A percentile compares a stretch with the other conserved stretches of the same genome.
Evolutionary conservation across 2,888 invertebrate genomes (phyloP).

Genomic region (Thalpophila matura): DNA sequence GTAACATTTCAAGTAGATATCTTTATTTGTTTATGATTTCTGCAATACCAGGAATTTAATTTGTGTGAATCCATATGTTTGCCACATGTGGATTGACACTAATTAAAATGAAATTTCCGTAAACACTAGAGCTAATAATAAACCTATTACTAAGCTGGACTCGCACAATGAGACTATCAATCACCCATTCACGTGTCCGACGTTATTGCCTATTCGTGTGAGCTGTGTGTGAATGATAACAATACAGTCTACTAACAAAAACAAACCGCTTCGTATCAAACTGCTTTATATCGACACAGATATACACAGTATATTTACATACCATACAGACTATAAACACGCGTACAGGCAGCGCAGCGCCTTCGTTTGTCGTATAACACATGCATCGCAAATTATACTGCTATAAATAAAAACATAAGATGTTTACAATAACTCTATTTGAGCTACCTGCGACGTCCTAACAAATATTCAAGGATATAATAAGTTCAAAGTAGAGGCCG

Average conservation of each 20-base stretch:
- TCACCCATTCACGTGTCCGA: constrained; percentile 55
- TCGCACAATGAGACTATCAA: constrained; percentile 63
- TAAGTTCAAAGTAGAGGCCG: constrained; percentile 7
- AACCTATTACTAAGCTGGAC: constrained; percentile 49
- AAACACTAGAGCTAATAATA: constrained; percentile 47
- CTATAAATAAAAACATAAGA: constrained; percentile 57
- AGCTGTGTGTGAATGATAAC: constrained; percentile 70
- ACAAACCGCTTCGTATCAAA: constrained; percentile 74
- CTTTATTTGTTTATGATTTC: not conserved
- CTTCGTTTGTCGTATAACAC: constrained; percentile 62
- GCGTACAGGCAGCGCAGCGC: constrained; percentile 51
- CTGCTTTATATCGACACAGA: constrained; percentile 66
- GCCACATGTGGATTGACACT: constrained; percentile 46
- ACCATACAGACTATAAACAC: constrained; percentile 69
- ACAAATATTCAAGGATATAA: constrained; percentile 16
- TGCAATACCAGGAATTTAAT: not conserved
- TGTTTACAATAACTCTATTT: constrained; percentile 47
- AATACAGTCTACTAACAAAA: constrained; percentile 72
- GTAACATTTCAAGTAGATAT: not conserved
- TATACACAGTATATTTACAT: constrained; percentile 67
- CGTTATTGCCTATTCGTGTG: constrained; percentile 70
- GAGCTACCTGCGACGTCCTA: constrained; percentile 9
- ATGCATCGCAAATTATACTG: constrained; percentile 67
- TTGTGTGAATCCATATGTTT: no score
- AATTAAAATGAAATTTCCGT: constrained; percentile 31